A percentile compares a stretch with the other conserved stretches of the same genome.
phyloP scores from a whole-genome alignment of 2,797 vertebrate genomes.

The Premnoplex brunnescens region DNA sequence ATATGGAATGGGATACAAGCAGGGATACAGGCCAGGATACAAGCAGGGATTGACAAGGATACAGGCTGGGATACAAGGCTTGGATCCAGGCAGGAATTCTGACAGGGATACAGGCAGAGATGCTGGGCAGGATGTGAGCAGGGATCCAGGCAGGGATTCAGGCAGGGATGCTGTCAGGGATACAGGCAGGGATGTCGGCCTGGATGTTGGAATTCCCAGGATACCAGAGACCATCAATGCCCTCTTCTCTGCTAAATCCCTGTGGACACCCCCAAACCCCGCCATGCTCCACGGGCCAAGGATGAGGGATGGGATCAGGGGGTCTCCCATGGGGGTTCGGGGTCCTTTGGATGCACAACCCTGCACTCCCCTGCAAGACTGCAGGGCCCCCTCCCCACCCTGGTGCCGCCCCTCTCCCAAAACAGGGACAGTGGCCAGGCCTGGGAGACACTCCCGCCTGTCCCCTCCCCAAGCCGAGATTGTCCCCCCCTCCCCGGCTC shows the following conservation, averaged over 20 bases:
- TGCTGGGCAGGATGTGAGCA: too few relatives aligned
- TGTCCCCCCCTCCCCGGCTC: neutral
- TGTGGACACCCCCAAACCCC: neutral
- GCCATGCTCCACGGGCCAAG: too few relatives aligned
- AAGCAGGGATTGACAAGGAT: too few relatives aligned
- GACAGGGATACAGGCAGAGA: too few relatives aligned
- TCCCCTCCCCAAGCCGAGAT: neutral
- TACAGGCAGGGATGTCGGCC: neutral
- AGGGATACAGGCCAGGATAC: too few relatives aligned
- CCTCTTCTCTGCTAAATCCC: neutral
- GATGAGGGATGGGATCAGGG: rapidly evolving
- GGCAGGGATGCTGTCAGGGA: neutral
- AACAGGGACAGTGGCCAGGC: neutral
- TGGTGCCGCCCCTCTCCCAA: neutral
- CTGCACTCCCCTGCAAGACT: neutral
- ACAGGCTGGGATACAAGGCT: too few relatives aligned
- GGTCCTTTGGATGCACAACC: neutral
- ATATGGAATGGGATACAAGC: too few relatives aligned
- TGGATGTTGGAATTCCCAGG: neutral
- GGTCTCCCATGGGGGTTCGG: neutral
- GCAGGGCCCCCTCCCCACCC: neutral
- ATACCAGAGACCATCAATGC: neutral
- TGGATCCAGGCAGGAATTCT: too few relatives aligned
- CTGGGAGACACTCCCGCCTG: neutral
- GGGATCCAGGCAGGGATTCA: too few relatives aligned